phyloP scores from a whole-genome alignment of 2,888 invertebrate genomes.

The Ectemnius continuus region DNA sequence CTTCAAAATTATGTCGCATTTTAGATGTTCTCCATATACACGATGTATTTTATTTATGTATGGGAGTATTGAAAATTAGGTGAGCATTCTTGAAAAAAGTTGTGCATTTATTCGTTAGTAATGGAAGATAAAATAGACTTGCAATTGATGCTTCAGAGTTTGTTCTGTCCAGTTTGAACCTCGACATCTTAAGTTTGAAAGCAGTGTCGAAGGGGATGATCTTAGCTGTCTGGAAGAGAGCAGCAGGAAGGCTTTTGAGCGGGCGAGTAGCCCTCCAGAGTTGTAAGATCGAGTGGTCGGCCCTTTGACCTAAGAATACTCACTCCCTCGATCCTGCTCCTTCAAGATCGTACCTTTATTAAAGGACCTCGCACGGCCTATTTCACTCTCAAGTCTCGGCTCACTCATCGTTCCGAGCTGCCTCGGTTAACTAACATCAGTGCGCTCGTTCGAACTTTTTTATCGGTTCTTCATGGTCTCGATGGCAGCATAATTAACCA shows the following conservation, averaged over 20 bases:
- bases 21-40: too few species aligned
- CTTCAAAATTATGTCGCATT: slow-evolving; percentile 7
- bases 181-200: not conserved
- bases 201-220: slow-evolving; percentile 4
- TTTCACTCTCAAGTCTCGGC: slow-evolving; percentile 37
- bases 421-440: slow-evolving; percentile 43
- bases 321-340: slow-evolving; percentile 25
- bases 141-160: not conserved
- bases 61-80: too few species aligned
- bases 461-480: slow-evolving; percentile 61
- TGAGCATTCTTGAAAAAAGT: too few species aligned
- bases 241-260: slow-evolving; percentile 24
- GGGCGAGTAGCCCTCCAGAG: slow-evolving; percentile 42
- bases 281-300: slow-evolving; percentile 44
- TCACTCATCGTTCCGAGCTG: slow-evolving; percentile 21
- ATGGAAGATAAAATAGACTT: too few species aligned
- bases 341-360: slow-evolving; percentile 53
- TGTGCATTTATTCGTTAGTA: too few species aligned
- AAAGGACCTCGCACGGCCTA: slow-evolving; percentile 46
- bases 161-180: not conserved
- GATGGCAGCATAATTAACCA: slow-evolving; percentile 61
- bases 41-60: too few species aligned
- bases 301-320: slow-evolving; percentile 46
- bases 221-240: slow-evolving; percentile 39
- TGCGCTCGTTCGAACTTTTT: slow-evolving; percentile 58